These are phyloP conservation scores for Apantesis nais DNA, from an alignment of 2,888 invertebrate species.

Conservation along the genomic window DNA sequence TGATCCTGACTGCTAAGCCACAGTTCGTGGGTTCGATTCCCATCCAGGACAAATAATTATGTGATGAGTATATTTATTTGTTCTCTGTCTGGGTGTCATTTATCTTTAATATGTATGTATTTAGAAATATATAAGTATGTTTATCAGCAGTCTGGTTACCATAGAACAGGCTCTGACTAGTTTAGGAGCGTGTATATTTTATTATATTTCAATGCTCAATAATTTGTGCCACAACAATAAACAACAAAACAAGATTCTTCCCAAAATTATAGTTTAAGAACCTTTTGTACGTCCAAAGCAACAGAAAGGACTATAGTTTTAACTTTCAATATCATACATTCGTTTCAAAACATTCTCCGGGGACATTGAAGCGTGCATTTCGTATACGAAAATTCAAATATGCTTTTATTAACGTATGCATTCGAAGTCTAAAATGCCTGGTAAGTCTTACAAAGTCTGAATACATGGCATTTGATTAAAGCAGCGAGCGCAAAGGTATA, in stretches of 20 bases:
- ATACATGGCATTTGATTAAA: constrained; percentile 1
- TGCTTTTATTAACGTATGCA: background rate
- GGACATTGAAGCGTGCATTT: background rate
- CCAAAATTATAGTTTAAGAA: background rate
- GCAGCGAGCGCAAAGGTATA: background rate
- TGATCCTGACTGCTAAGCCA: too few species aligned
- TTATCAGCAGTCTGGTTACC: too few species aligned
- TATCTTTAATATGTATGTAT: too few species aligned
- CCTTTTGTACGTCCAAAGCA: background rate
- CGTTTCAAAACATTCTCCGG: background rate
- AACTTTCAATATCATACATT: constrained; percentile 8
- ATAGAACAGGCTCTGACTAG: too few species aligned
- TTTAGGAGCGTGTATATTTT: too few species aligned
- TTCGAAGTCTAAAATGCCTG: background rate
- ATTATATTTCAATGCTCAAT: too few species aligned
- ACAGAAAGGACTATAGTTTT: background rate
- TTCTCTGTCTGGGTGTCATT: too few species aligned
- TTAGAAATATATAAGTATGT: too few species aligned
- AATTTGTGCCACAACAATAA: background rate
- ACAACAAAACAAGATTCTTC: background rate
- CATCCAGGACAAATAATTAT: too few species aligned
- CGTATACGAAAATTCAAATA: background rate
- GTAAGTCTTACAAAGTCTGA: background rate
- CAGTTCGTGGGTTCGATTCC: too few species aligned
- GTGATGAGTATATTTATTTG: too few species aligned